phyloP scores from a whole-genome alignment of 92 coral and sea anemone genomes.

The Porites cylindrica region DNA sequence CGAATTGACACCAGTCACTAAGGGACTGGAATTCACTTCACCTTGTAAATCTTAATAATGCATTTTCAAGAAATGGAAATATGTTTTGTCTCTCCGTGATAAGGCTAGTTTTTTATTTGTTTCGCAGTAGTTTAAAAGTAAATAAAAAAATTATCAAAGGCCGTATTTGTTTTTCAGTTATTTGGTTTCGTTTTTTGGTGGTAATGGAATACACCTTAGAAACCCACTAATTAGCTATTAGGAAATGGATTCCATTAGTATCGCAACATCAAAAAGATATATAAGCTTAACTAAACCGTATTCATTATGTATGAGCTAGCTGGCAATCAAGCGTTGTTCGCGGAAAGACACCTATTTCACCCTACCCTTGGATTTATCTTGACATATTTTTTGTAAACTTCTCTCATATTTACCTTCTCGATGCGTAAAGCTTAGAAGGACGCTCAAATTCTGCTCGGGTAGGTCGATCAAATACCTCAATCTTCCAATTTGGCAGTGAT shows the following conservation, averaged over 20 bases:
- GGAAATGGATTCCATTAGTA: not conserved
- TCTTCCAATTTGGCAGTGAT: constrained; percentile 90
- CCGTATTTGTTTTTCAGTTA: not conserved
- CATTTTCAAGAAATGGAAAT: not conserved
- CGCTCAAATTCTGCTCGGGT: constrained; percentile 79
- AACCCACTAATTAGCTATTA: not conserved
- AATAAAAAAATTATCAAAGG: too few relatives aligned
- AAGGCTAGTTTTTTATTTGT: not conserved
- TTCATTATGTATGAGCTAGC: constrained; percentile 46
- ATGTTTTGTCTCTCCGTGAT: too few relatives aligned
- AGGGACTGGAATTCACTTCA: too few relatives aligned
- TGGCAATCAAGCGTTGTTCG: not conserved
- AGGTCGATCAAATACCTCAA: constrained; percentile 85
- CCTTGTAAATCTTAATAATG: not conserved
- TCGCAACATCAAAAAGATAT: not conserved
- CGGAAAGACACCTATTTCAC: not conserved
- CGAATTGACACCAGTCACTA: too few relatives aligned
- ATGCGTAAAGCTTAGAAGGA: constrained; percentile 69
- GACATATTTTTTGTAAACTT: not conserved
- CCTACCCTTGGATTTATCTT: not conserved
- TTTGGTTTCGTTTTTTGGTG: not conserved
- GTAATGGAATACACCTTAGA: not conserved
- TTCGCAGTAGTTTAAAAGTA: not conserved
- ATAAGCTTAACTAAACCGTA: not conserved
- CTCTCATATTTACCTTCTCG: constrained; percentile 63